A percentile compares a stretch with the other conserved stretches of the same genome.
Conservation (phyloP, 2,797 vertebrate genomes). For the Amniataba percoides region DNA sequence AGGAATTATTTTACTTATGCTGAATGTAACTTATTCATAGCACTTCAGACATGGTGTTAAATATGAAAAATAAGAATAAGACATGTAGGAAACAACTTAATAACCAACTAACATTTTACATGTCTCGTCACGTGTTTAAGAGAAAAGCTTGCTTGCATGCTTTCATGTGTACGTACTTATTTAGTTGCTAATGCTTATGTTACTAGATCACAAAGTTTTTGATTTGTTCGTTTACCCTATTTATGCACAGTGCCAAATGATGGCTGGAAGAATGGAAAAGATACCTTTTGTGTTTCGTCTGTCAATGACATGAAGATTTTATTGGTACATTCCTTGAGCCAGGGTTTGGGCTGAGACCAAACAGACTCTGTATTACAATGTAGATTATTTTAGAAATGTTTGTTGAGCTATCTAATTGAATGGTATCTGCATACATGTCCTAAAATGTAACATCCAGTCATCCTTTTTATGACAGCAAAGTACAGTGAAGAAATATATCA, state of each 20-base stretch:
- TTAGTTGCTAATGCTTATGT: conserved; percentile 66
- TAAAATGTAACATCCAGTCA: conserved; percentile 66
- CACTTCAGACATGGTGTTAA: conserved; percentile 68
- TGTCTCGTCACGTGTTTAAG: conserved; percentile 67
- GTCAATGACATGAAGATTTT: conserved; percentile 42
- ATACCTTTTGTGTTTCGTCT: conserved; percentile 42
- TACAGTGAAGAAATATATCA: conserved; percentile 6
- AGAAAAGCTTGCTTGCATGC: conserved; percentile 75
- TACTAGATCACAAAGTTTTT: conserved; percentile 56
- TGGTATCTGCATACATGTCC: conserved; percentile 65
- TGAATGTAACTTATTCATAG: conserved; percentile 84
- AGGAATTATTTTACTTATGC: conserved; percentile 84
- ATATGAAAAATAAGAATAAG: conserved; percentile 48
- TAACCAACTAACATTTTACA: conserved; percentile 76
- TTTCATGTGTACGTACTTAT: conserved; percentile 65
- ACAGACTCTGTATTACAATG: conserved; percentile 48
- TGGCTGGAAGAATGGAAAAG: conserved; percentile 60
- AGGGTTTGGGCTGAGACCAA: conserved; percentile 57
- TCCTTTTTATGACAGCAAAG: conserved; percentile 16
- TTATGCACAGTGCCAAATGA: conserved; percentile 78
- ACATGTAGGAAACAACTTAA: conserved; percentile 56
- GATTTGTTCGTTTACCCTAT: conserved; percentile 71
- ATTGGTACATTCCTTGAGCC: conserved; percentile 62
- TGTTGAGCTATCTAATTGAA: conserved; percentile 48
- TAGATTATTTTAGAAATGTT: conserved; percentile 48